These are phyloP conservation scores for Pelecanus crispus DNA, from an alignment of 2,113 vertebrate species.

Conservation along the genomic window DNA sequence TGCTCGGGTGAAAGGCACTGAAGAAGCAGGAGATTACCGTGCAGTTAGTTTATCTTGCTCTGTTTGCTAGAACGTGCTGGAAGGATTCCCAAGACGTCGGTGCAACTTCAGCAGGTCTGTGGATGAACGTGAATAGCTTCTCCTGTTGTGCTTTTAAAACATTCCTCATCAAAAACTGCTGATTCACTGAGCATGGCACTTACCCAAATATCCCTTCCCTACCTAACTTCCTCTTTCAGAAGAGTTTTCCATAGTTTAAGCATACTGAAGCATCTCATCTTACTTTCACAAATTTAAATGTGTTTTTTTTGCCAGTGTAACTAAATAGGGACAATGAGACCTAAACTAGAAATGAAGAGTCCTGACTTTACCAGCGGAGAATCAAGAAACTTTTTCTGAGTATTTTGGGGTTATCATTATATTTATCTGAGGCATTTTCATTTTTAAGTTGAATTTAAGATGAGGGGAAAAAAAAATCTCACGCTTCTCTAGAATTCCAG, in stretches of 20 bases:
- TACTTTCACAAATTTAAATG: background rate
- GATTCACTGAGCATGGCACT: background rate
- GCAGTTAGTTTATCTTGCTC: background rate
- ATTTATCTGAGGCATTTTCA: background rate
- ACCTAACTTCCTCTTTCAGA: background rate
- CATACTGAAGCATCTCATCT: background rate
- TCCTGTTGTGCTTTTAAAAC: background rate
- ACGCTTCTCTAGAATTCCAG: background rate
- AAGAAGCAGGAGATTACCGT: background rate
- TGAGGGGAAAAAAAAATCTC: background rate
- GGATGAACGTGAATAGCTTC: background rate
- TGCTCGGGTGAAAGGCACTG: background rate
- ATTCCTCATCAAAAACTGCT: background rate
- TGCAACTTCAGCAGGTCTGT: background rate
- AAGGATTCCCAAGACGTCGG: background rate
- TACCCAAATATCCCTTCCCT: background rate
- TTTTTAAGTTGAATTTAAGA: background rate
- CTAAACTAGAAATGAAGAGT: background rate
- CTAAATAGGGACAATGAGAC: background rate
- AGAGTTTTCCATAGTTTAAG: background rate
- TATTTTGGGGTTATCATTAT: background rate
- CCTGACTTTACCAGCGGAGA: background rate
- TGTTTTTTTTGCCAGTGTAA: background rate
- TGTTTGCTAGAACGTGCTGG: background rate
- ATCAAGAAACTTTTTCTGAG: background rate